These are phyloP conservation scores for Galeruca laticollis DNA, from an alignment of 2,888 invertebrate genomes.

Conservation along the genomic window DNA sequence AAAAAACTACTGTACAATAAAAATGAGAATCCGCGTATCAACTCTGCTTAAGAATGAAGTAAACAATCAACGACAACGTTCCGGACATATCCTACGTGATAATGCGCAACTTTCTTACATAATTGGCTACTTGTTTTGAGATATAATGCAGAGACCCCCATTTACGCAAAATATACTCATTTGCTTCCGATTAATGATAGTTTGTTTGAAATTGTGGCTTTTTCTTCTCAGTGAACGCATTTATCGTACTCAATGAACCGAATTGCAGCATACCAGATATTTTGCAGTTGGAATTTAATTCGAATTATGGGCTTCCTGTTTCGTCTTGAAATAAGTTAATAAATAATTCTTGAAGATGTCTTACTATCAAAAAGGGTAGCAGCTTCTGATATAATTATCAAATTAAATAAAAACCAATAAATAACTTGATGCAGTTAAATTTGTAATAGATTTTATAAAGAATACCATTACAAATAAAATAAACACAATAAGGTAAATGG, in stretches of 20 bases:
- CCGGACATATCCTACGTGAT: slow-evolving; percentile 56
- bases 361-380: no score
- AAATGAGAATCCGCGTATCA: not conserved
- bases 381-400: no score
- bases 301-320: slow-evolving; percentile 16
- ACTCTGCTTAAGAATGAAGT: slow-evolving; percentile 29
- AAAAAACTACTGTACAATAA: no score
- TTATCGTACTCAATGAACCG: slow-evolving; percentile 32
- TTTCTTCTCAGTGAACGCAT: slow-evolving; percentile 32
- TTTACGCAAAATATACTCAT: slow-evolving; percentile 39
- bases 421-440: no score
- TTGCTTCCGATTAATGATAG: slow-evolving; percentile 41
- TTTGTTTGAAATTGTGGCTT: slow-evolving; percentile 24
- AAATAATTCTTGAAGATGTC: not conserved
- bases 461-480: no score
- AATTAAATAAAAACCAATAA: no score
- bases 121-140: slow-evolving; percentile 59
- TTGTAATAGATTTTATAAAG: no score
- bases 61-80: slow-evolving; percentile 53
- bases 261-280: slow-evolving; percentile 22
- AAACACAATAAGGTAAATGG: no score
- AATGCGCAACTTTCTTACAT: slow-evolving; percentile 54
- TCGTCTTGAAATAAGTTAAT: not conserved
- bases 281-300: slow-evolving; percentile 20
- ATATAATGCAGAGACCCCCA: slow-evolving; percentile 55